Base-by-base conservation (phyloP, 2,888 invertebrate genomes). In the Macrophya annulata region DNA sequence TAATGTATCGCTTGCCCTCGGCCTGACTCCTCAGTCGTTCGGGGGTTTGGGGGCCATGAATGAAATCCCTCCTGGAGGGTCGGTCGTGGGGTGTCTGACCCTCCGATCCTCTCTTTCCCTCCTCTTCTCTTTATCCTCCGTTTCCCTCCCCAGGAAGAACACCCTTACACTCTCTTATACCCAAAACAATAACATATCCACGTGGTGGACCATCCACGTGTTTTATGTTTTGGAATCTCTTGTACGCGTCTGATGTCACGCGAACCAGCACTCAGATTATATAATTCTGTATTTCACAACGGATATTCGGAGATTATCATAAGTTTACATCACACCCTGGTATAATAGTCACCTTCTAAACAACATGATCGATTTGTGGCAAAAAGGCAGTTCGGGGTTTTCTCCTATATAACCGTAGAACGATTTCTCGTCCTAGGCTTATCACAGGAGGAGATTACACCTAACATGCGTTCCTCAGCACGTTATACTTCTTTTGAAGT, bases 1-100 rank as follows among this genome's bases (percentile, higher is more conserved):
- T 91, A 91, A 91, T 90, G 91, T 90, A 91, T 90, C 92, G 90
- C 88, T 90, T 90, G 89, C 90, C 90, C 90, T 91, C 89, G 89
- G 87, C 87, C 87, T 87, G 88, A 86, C 86, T 87, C 87, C 84
- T 85, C 86, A 72, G 85, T 74, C 85, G 86, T 88, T 89, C 87
- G 88, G 84, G 87, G 86, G 88, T 83, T 83, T 71, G 68, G 88
- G 88, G 87, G 88, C 88, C 91, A 93, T 93, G 93, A 93, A 93
- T 93, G 93, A 92, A 92, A 93, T 93, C 92, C 92, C 93, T 92
- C 91, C 89, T 89, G 90, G 91, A 92, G 93, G 92, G 92, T 91
- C 90, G 90, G 87, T 85, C 89, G 89, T 88, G 90, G 91, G 92
- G 92, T 91, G 91, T 89, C 90, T 90, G 92, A 93, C 92, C 93